Conservation (phyloP, 2,113 vertebrate species). For the Pan troglodytes region DNA sequence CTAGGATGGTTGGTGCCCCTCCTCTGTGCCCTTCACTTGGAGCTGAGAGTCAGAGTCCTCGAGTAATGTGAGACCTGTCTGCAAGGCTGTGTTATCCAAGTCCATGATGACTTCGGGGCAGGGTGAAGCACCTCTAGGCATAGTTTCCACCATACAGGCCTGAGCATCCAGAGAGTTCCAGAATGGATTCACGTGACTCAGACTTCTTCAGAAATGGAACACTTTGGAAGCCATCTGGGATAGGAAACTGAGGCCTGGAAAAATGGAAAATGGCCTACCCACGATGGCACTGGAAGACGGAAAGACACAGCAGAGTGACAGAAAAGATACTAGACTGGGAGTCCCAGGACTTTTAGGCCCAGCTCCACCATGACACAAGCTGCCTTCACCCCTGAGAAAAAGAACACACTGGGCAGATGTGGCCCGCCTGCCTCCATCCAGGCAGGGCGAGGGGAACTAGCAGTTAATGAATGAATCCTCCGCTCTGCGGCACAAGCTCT, state of each 20-base stretch:
- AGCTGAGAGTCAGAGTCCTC: neutral
- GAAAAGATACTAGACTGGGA: neutral
- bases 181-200: neutral
- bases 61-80: neutral
- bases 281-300: neutral
- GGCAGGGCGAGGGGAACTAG: neutral
- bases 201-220: neutral
- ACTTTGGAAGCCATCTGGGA: neutral
- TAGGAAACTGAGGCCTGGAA: neutral
- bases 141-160: neutral
- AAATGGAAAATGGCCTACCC: neutral
- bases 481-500: neutral
- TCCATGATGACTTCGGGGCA: neutral
- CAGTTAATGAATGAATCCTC: neutral
- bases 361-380: neutral
- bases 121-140: neutral
- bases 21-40: neutral
- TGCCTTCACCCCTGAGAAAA: neutral
- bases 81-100: neutral
- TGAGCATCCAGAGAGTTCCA: neutral
- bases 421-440: neutral
- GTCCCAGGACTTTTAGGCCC: neutral
- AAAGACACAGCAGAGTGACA: neutral
- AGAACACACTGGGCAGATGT: rapidly evolving
- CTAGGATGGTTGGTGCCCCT: neutral